phyloP scores from a whole-genome alignment of 2,888 invertebrate genomes.

The Tryphoninae sp. region DNA sequence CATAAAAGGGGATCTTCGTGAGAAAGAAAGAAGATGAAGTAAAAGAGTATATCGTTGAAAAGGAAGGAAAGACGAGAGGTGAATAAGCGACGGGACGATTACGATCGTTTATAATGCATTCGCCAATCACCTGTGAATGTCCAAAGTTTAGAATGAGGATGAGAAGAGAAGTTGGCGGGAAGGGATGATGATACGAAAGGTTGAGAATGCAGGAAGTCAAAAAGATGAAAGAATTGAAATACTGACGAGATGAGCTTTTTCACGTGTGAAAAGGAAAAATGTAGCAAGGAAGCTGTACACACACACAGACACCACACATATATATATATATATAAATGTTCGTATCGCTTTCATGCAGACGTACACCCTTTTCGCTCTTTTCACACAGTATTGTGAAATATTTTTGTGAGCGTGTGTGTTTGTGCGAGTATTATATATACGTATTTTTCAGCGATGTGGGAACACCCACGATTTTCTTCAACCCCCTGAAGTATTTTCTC shows the following conservation, averaged over 20 bases:
- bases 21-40: constrained; percentile 4
- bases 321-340: background rate
- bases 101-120: constrained; percentile 54
- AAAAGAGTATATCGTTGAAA: background rate
- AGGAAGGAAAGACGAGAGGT: background rate
- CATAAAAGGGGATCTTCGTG: background rate
- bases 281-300: background rate
- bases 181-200: too few species aligned
- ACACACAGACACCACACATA: too few species aligned
- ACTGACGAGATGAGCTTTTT: constrained; percentile 5
- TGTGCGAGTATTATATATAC: background rate
- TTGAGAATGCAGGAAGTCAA: background rate
- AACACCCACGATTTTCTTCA: constrained; percentile 2
- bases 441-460: constrained; percentile 13
- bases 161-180: background rate
- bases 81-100: constrained; percentile 14
- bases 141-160: constrained; percentile 1
- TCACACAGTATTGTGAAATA: constrained; percentile 15
- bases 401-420: constrained; percentile 5
- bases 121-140: constrained; percentile 50
- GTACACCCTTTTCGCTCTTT: constrained; percentile 44
- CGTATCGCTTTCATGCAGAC: constrained; percentile 30
- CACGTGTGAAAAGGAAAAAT: background rate
- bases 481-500: constrained; percentile 2
- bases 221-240: constrained; percentile 8